Base-by-base conservation (phyloP, 2,113 vertebrate genomes). In the Poeciliopsis prolifica region DNA sequence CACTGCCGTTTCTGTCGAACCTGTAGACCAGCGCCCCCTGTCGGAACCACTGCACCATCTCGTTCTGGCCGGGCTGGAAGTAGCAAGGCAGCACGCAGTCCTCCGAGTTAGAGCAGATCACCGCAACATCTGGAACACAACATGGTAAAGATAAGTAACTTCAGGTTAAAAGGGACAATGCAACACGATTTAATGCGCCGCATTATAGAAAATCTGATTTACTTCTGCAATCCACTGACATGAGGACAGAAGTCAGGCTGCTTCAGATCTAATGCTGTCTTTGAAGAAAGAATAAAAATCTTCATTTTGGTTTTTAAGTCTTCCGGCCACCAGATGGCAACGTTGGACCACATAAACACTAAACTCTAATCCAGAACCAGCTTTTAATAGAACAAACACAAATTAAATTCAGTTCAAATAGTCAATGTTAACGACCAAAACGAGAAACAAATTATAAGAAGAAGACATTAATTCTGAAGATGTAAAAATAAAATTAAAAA, bases 51-150 rank as follows among this genome's bases (percentile, higher is more conserved):
- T 92, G 79, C 29, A 97, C 83, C 7, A 87, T 86, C 83, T 89
- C 89, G 15, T 86, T 31, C 0, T 63, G 1, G 0, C 68, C 86
- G 8, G 86, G 90, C 22, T 35, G 61, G 76, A 96, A 96, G 81
- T 0, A 29, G 85, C 96, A 96, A 62, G 95, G 96, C 0, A 96
- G 94, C 42, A 91, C 29, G 37, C 94, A 94, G 2, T 94, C 93
- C 82, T 92, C 77, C 0, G 91, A 92, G 31, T 95, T 86, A 1
- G 83, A 14, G 33, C 95, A 95, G 2, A 83, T 92, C 73, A 95
- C 83, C 0, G 73, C 69, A 4, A 88, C 78, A 24, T 93, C 94
- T 95, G 92, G 8, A 85, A 79, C n/a, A 64, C n/a, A 51, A 28
- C 8, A 10, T 35, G 9, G 35, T 35, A 37, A 37, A 8, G 2